Evolutionary conservation across 2,888 invertebrate species (phyloP), one percentile per base, ranked within the genome.

Genomic region (Habroteleia sp.): DNA sequence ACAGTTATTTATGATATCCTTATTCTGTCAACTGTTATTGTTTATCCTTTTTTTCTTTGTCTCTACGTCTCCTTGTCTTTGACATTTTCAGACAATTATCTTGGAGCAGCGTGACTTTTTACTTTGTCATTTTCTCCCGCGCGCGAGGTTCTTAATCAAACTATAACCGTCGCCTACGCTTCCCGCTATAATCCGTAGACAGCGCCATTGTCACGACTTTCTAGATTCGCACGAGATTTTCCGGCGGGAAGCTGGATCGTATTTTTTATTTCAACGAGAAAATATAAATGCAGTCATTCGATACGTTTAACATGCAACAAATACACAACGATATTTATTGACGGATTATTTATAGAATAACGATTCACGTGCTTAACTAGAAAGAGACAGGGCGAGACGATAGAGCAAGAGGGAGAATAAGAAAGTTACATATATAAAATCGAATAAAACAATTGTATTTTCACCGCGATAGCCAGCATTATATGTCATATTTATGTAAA

Each of bases 101-200:
- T 58, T 27, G 8, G 14, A 42, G 65, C 65, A 44, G 42, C 79
- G 78, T 80, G 79, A 79, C 80, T 83, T 83, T 83, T 82, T 83
- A 80, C 73, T 46, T 69, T 65, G 60, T 54, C 71, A 71, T 71
- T 71, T 71, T 71, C 46, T 71, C 54, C 48, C 37, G 62, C 62
- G 54, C 76, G 76, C 76, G 77, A 77, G 78, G 81, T 81, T 81
- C 80, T 83, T 81, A 81, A 82, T 83, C 83, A 82, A 81, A 83
- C 81, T 79, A 81, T 79, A 77, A 79, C 81, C 81, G 81, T 82
- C 81, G 81, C 80, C 79, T 80, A 78, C 80, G 79, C 77, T 78
- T 77, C 77, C 74, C 76, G 74, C 76, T 79, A 75, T 62, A 79
- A 75, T 77, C 75, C 50, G 54, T 58, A 50, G 66, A 73, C 74